These are phyloP conservation scores for Delia radicum DNA, from an alignment of 1,140 invertebrate genomes.

Conservation along the genomic window DNA sequence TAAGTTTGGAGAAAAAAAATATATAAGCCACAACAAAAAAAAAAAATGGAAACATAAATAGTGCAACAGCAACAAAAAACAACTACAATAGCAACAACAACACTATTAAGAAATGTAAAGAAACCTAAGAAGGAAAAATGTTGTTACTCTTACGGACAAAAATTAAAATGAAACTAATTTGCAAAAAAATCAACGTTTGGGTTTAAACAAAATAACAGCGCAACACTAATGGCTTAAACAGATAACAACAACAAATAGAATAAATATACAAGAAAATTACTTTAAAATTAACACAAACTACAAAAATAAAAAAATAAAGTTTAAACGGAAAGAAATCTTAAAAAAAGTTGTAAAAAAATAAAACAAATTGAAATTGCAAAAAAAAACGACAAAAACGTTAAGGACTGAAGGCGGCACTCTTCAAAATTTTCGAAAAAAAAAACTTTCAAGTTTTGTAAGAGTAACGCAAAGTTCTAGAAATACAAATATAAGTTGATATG, in stretches of 20 bases:
- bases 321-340: neutral
- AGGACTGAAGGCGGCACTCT: neutral
- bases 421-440: neutral
- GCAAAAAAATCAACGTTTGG: neutral
- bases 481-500: neutral
- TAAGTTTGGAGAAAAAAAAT: neutral
- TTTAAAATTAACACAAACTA: slow-evolving; percentile 5
- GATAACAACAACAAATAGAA: neutral
- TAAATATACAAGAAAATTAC: neutral
- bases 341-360: neutral
- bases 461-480: neutral
- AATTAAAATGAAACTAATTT: slow-evolving; percentile 23
- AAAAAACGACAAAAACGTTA: neutral
- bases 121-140: neutral
- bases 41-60: slow-evolving; percentile 14
- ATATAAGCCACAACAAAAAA: neutral
- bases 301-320: neutral
- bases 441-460: neutral
- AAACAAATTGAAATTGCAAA: neutral
- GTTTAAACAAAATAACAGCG: neutral
- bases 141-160: slow-evolving; percentile 21
- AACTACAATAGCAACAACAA: neutral
- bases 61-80: neutral
- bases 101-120: neutral
- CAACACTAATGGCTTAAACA: slow-evolving; percentile 7